A percentile compares a stretch with the other conserved stretches of the same genome.
These are phyloP conservation scores for Imbricaverruca yamaguchii DNA, from an alignment of 2,888 invertebrate genomes.

Conservation along the genomic window DNA sequence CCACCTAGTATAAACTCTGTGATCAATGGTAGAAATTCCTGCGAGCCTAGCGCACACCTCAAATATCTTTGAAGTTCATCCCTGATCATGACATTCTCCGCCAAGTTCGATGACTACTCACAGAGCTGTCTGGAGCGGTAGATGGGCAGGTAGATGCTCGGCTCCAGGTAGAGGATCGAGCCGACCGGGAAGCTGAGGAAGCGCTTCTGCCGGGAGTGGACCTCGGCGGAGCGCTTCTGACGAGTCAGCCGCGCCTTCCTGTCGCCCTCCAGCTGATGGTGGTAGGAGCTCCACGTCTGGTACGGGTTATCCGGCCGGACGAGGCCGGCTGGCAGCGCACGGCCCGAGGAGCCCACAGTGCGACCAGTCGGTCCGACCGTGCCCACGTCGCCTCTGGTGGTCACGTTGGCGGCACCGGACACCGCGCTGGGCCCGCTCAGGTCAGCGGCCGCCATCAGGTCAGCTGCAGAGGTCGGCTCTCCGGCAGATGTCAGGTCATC, in stretches of 20 bases:
- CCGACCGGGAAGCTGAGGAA: not conserved
- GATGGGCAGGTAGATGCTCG: not conserved
- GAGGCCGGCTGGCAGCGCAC: not conserved
- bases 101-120: not conserved
- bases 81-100: too few relatives aligned
- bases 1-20: too few relatives aligned
- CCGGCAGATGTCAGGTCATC: too few relatives aligned
- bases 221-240: not conserved
- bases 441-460: too few relatives aligned
- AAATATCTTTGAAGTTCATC: too few relatives aligned
- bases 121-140: conserved; percentile 7
- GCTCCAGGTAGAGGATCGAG: not conserved
- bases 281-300: conserved; percentile 1
- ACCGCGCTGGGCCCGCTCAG: too few relatives aligned
- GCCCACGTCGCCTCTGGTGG: not conserved
- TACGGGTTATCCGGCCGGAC: not conserved
- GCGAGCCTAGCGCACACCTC: too few relatives aligned
- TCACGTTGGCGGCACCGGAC: not conserved
- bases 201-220: conserved; percentile 2
- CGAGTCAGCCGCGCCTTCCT: not conserved
- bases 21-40: too few relatives aligned
- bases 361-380: not conserved
- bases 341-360: not conserved
- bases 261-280: not conserved
- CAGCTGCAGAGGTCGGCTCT: too few relatives aligned